phyloP scores from a whole-genome alignment of 2,113 vertebrate species.

The Syngnathus floridae region DNA sequence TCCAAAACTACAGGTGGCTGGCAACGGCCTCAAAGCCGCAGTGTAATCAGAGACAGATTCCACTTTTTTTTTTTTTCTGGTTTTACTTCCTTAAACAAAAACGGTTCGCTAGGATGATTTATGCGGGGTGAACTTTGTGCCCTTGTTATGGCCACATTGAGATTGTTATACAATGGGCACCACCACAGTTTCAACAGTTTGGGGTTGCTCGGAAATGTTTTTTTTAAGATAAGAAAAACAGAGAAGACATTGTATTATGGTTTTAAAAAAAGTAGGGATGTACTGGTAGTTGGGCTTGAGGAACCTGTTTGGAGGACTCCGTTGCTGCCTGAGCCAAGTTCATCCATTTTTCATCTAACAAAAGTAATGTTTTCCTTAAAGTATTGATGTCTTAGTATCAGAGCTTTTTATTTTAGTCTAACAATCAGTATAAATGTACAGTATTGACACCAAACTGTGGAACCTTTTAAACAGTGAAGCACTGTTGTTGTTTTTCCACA shows the following conservation, averaged over 20 bases:
- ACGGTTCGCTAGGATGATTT: not conserved
- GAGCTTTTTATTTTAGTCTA: not conserved
- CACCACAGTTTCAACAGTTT: too few species aligned
- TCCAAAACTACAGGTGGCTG: conserved; percentile 8
- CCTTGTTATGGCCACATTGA: not conserved
- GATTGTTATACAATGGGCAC: too few species aligned
- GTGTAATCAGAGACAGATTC: not conserved
- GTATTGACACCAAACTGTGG: too few species aligned
- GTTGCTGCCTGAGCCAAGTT: too few species aligned
- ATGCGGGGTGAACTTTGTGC: not conserved
- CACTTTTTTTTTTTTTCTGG: not conserved
- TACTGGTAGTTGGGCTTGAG: too few species aligned
- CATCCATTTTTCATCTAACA: too few species aligned
- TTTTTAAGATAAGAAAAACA: not conserved
- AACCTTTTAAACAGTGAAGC: too few species aligned
- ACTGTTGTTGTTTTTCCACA: too few species aligned
- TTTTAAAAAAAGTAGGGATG: not conserved
- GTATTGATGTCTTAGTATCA: not conserved
- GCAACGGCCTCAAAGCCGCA: conserved; percentile 1
- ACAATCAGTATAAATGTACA: too few species aligned
- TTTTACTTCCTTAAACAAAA: not conserved
- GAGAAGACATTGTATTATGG: not conserved
- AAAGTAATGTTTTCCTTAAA: too few species aligned
- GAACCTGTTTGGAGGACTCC: too few species aligned
- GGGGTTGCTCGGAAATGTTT: too few species aligned